Evolutionary conservation across 2,113 vertebrate genomes (phyloP).

Genomic region (Ellobius talpinus): DNA sequence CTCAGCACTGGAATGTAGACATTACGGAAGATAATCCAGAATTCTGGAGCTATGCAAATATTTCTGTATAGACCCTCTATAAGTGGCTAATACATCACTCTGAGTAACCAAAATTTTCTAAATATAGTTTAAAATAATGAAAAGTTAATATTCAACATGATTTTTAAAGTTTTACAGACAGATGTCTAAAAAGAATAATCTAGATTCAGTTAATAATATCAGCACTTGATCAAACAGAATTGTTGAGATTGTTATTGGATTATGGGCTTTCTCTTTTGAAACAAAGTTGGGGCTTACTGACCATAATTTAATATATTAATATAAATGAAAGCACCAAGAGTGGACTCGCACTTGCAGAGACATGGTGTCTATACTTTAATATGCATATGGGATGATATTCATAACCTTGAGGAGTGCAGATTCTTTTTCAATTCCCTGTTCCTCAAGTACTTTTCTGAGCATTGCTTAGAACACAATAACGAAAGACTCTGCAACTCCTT

Average conservation of each 20-base stretch:
- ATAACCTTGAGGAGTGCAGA: background rate
- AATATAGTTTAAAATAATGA: background rate
- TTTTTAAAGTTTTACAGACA: slow-evolving; percentile 20
- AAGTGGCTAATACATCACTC: background rate
- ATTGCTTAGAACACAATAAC: background rate
- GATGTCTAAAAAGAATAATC: background rate
- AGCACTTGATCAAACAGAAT: background rate
- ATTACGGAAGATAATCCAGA: background rate
- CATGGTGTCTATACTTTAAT: background rate
- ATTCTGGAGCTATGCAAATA: background rate
- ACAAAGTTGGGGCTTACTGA: background rate
- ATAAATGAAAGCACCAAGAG: background rate
- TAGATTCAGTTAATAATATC: background rate
- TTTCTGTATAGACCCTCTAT: background rate
- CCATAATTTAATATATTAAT: background rate
- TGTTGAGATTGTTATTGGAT: background rate
- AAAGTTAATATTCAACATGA: background rate
- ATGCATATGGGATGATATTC: background rate
- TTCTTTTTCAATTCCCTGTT: background rate
- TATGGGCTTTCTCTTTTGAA: background rate
- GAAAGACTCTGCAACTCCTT: slow-evolving; percentile 16
- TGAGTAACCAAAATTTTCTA: background rate
- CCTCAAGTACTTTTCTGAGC: background rate
- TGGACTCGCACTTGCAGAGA: background rate
- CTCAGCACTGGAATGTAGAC: background rate